Percentiles rank a stretch among this genome's conserved stretches.
Conservation (phyloP, 2,797 vertebrate species). For the Sphenodon punctatus region DNA sequence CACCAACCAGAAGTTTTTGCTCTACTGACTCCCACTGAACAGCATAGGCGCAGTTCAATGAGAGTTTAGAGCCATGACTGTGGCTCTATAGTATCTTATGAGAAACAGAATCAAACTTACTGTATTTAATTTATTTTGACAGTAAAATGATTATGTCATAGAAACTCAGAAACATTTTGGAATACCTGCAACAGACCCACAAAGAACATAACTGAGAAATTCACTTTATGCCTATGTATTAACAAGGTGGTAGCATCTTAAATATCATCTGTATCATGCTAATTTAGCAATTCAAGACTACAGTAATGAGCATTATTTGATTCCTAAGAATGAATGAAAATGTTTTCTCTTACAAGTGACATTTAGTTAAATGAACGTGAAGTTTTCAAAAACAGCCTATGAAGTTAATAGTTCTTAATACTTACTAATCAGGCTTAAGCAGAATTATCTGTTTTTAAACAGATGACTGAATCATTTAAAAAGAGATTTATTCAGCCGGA, state of each 20-base stretch:
- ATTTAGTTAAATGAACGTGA: neutral
- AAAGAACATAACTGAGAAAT: rapidly evolving
- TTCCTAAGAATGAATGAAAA: rapidly evolving
- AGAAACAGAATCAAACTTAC: too few species aligned
- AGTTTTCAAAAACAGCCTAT: neutral
- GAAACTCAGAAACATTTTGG: neutral
- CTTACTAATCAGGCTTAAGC: neutral
- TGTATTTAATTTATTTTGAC: neutral
- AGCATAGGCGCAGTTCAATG: too few species aligned
- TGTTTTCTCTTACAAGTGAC: neutral
- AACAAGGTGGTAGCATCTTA: neutral
- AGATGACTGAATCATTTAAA: neutral
- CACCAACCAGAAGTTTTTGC: too few species aligned
- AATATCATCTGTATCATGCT: rapidly evolving
- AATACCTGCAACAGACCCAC: rapidly evolving
- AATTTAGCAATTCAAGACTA: neutral
- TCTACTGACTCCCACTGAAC: too few species aligned
- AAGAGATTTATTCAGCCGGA: neutral
- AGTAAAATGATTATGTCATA: neutral
- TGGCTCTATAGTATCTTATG: too few species aligned
- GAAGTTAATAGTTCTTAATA: neutral
- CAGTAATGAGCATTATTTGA: rapidly evolving
- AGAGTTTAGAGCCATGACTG: too few species aligned
- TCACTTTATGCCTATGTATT: neutral
- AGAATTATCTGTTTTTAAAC: neutral